Conservation (phyloP, 2,797 vertebrate genomes). For the Xiphorhynchus erythropygius region DNA sequence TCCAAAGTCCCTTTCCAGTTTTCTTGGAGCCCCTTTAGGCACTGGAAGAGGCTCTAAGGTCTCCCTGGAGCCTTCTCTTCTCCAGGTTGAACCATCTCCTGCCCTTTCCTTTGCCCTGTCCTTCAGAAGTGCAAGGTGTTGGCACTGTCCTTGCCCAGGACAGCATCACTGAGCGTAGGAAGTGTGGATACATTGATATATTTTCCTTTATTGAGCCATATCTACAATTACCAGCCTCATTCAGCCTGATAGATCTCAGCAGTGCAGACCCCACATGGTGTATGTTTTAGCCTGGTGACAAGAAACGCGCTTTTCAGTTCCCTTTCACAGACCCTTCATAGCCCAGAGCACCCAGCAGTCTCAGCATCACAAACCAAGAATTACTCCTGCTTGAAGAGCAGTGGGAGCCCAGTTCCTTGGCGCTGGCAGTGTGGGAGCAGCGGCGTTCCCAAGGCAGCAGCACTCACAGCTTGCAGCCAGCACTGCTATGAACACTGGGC, state of each 20-base stretch:
- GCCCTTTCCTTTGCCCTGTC: background rate
- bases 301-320: background rate
- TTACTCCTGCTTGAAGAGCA: background rate
- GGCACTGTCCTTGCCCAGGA: background rate
- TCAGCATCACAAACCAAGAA: background rate
- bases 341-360: background rate
- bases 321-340: background rate
- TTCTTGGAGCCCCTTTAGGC: background rate
- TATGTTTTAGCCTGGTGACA: background rate
- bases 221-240: background rate
- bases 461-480: background rate
- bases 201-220: background rate
- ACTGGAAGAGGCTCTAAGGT: background rate
- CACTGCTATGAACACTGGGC: background rate
- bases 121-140: background rate
- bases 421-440: conserved; percentile 21
- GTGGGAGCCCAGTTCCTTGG: background rate
- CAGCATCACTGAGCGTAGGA: background rate
- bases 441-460: background rate
- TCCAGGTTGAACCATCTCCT: background rate
- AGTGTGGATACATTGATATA: accelerated
- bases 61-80: background rate
- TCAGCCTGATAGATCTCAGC: background rate
- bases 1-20: background rate
- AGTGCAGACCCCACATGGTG: background rate